These are phyloP conservation scores for Erythrocebus patas DNA, from an alignment of 2,113 vertebrate genomes.

Conservation along the genomic window DNA sequence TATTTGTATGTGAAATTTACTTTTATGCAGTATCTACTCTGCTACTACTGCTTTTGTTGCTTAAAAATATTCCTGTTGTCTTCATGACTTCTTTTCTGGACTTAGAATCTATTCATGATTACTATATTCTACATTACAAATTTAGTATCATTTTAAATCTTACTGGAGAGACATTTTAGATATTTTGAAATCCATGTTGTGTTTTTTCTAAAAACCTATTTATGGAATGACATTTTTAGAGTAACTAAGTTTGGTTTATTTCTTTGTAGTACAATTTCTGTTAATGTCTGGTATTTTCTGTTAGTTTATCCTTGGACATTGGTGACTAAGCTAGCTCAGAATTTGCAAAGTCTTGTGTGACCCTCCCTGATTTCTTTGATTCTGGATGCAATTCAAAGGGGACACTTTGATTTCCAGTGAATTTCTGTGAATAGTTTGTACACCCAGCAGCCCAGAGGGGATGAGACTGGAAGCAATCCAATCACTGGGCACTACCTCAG, in stretches of 20 bases:
- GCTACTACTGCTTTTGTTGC: not conserved
- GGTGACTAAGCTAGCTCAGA: not conserved
- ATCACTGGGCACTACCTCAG: not conserved
- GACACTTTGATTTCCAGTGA: not conserved
- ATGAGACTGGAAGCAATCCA: not conserved
- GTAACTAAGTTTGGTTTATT: not conserved
- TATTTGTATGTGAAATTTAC: not conserved
- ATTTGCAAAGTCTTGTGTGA: not conserved
- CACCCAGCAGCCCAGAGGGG: not conserved
- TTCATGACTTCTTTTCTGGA: not conserved
- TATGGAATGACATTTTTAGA: not conserved
- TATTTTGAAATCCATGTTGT: not conserved
- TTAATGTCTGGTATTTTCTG: not conserved
- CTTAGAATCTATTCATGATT: not conserved
- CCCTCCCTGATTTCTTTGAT: not conserved
- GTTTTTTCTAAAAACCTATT: not conserved
- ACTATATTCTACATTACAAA: not conserved
- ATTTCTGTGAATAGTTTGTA: not conserved
- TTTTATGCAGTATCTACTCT: not conserved
- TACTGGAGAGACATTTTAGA: not conserved
- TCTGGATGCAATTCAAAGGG: not conserved
- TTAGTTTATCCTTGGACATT: not conserved
- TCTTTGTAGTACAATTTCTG: not conserved
- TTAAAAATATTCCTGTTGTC: not conserved
- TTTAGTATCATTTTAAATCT: not conserved